These are phyloP conservation scores for Palythoa grandiflora DNA, from an alignment of 92 coral and sea anemone genomes.

Conservation along the genomic window DNA sequence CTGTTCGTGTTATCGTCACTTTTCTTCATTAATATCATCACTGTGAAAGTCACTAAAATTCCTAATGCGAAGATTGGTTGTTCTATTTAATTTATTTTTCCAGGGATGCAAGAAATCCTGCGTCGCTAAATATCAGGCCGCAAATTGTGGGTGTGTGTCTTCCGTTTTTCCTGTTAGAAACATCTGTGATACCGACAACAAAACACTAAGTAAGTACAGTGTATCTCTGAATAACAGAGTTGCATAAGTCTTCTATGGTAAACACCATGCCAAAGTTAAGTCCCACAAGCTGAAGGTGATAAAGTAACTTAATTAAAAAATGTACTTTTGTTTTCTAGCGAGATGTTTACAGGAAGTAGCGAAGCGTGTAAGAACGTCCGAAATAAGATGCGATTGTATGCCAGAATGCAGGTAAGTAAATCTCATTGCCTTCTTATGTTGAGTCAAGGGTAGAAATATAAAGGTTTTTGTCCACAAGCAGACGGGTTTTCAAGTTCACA, in stretches of 20 bases:
- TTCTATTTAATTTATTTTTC: not conserved
- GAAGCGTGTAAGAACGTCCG: not conserved
- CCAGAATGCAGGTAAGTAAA: not conserved
- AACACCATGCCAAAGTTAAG: too few species aligned
- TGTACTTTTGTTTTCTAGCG: not conserved
- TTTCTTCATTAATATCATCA: too few species aligned
- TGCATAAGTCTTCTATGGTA: not conserved
- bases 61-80: too few species aligned
- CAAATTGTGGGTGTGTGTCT: conserved; percentile 24
- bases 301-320: too few species aligned
- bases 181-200: conserved; percentile 18
- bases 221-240: not conserved
- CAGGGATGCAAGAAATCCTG: conserved; percentile 29
- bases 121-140: conserved; percentile 16
- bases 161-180: not conserved
- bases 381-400: not conserved
- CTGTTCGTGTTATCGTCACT: too few species aligned
- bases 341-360: not conserved
- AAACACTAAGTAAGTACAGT: conserved; percentile 11
- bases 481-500: too few species aligned
- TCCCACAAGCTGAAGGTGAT: not conserved
- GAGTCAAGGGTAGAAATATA: not conserved
- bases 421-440: not conserved
- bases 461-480: too few species aligned
- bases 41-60: too few species aligned